Conservation (phyloP, 2,797 vertebrate species). For the Anniella stebbinsi region DNA sequence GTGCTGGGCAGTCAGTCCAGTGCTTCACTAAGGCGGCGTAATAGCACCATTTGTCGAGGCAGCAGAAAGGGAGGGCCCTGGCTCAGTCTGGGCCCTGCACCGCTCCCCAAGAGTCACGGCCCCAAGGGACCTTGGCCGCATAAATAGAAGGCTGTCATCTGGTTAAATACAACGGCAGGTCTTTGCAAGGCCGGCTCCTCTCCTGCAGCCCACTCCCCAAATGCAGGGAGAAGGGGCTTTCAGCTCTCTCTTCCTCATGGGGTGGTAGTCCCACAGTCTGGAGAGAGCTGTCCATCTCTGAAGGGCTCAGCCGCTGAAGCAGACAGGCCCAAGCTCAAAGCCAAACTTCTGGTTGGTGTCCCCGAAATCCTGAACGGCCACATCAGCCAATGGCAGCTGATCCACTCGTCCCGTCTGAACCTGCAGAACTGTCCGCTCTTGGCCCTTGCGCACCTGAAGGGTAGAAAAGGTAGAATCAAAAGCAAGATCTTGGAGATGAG, state of each 20-base stretch:
- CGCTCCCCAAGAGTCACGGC: slow-evolving; percentile 32
- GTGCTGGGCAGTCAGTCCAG: slow-evolving; percentile 36
- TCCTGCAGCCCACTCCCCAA: not conserved
- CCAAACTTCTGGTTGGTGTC: slow-evolving; percentile 91
- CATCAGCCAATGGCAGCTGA: slow-evolving; percentile 87
- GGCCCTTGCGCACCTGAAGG: slow-evolving; percentile 84
- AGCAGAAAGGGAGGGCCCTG: slow-evolving; percentile 49
- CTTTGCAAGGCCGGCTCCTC: slow-evolving; percentile 17
- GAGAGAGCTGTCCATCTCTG: slow-evolving; percentile 18
- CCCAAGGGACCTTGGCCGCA: slow-evolving; percentile 37
- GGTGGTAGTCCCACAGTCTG: not conserved
- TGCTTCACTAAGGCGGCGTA: slow-evolving; percentile 68
- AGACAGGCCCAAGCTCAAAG: slow-evolving; percentile 91
- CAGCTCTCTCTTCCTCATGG: not conserved
- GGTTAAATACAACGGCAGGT: slow-evolving; percentile 47
- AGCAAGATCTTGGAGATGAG: not conserved
- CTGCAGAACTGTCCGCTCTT: slow-evolving; percentile 86
- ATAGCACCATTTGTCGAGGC: slow-evolving; percentile 59
- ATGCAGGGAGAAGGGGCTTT: slow-evolving; percentile 1
- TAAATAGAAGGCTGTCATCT: slow-evolving; percentile 42
- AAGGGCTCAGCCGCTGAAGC: slow-evolving; percentile 87
- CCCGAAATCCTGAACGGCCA: slow-evolving; percentile 89
- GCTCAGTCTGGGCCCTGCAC: slow-evolving; percentile 54
- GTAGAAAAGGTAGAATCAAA: not conserved
- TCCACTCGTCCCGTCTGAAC: slow-evolving; percentile 85